Evolutionary conservation across 2,113 vertebrate genomes (phyloP), one percentile per base, ranked within the genome.

Genomic region (Ctenodactylus gundi): DNA sequence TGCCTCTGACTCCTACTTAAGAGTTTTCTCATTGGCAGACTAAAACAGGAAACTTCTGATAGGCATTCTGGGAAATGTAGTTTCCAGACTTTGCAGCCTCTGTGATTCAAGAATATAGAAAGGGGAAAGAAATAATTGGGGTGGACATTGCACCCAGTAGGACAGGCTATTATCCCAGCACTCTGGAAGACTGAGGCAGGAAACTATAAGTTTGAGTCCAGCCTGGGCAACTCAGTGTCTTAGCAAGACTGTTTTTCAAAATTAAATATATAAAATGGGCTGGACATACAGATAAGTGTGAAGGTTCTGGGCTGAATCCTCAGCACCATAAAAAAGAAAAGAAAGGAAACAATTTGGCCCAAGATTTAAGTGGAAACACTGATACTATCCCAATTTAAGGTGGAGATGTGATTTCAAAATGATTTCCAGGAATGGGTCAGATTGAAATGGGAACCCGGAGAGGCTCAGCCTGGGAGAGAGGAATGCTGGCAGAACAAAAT

Each of bases 31-130:
- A 44, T 31, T 72, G 78, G 53, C 41, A 87, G 75, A 86, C 0
- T 55, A 20, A 94, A 88, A 34, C 27, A 31, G 41, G 55, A 85
- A 85, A 55, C n/a, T n/a, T 90, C 58, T 55, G 15, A 41, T 29
- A 85, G 27, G 57, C 5, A 27, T 91, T 87, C 70, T 81, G 88
- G 82, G 67, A 95, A 95, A 81, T 62, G 53, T 23, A 82, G 57
- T 95, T 95, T 88, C 73, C 82, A 88, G 67, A 84, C n/a, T 34
- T 94, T 55, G 25, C 1, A 60, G 83, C 13, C 29, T 18, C 8
- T 6, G 11, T 11, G 29, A 80, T 77, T 46, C 62, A 85, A 90
- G 51, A 64, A 76, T 14, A 31, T 11, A 62, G 2, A 58, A 85
- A 6, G 9, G 21, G 39, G n/a, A n/a, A 13, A 82, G 44, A 86